These are phyloP conservation scores for Penelope pileata DNA, from an alignment of 2,113 vertebrate species.

Conservation along the genomic window DNA sequence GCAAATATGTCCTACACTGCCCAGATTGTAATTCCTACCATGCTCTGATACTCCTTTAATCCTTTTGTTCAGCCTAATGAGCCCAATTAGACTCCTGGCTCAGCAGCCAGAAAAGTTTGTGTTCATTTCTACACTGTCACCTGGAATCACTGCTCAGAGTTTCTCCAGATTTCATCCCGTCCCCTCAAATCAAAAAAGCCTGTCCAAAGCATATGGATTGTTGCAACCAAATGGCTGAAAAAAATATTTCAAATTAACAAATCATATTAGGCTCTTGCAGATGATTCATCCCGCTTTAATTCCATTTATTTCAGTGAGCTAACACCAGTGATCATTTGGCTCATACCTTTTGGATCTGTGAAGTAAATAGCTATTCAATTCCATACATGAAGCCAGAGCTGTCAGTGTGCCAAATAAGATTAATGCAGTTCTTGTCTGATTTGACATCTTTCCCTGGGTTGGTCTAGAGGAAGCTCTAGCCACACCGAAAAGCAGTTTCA, in stretches of 20 bases:
- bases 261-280: not conserved
- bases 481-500: not conserved
- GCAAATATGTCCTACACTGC: not conserved
- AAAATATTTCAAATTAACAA: not conserved
- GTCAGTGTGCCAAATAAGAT: constrained; percentile 1
- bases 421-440: constrained; percentile 5
- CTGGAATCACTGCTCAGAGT: not conserved
- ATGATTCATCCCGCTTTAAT: not conserved
- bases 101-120: not conserved
- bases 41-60: not conserved
- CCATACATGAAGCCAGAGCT: not conserved
- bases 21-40: not conserved
- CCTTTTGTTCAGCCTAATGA: not conserved
- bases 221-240: not conserved
- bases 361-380: not conserved
- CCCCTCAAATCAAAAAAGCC: not conserved
- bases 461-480: constrained; percentile 1
- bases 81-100: not conserved
- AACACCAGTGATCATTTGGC: not conserved
- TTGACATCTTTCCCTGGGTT: not conserved
- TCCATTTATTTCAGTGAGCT: not conserved
- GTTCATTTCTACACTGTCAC: not conserved
- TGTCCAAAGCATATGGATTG: not conserved
- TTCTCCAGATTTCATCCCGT: not conserved
- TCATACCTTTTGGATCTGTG: not conserved